Base-by-base conservation (phyloP, 2,113 vertebrate species). In the Nothoprocta perdicaria region DNA sequence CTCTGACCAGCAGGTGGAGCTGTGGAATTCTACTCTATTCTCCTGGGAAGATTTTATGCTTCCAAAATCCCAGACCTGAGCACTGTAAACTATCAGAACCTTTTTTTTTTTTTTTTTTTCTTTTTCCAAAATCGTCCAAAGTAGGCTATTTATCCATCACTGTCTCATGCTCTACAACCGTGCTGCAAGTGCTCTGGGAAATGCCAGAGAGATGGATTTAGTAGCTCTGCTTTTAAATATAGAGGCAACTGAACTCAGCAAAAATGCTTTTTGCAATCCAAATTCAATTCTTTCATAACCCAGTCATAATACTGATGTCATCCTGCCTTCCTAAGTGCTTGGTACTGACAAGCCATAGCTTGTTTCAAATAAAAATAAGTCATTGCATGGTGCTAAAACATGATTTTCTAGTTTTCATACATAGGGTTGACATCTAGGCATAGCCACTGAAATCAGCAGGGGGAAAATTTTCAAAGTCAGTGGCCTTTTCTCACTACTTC, bases 1-100 rank as follows among this genome's bases (percentile, higher is more conserved):
- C 66, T 86, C 83, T 69, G 83, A 95, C 83, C 88, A 90, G 80
- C 83, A 92, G 92, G 88, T 88, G 90, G 92, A 91, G 83, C 90
- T 93, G 83, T 79, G 90, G 92, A 90, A 93, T 94, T 93, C 92
- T 73, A 84, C 52, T 63, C 76, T 80, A 66, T 61, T 60, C 40
- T 53, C 33, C 85, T 61, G 52, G 69, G 69, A 90, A 72, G 73
- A 67, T 72, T 90, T 89, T 66, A n/a, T 65, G 35, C 58, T 94
- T 84, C 77, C 90, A 79, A 95, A 94, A 72, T 72, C 52, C 35
- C 23, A 84, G 60, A 84, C 5, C 31, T 63, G 27, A 88, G 65
- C 58, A 40, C 78, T 68, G 62, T 86, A 94, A 95, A 68, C 52
- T 46, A 35, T 84, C 53, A 68, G 62, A 78, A 57, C n/a, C n/a